Base-by-base conservation (phyloP, 2,113 vertebrate species). In the Hemibagrus wyckioides region DNA sequence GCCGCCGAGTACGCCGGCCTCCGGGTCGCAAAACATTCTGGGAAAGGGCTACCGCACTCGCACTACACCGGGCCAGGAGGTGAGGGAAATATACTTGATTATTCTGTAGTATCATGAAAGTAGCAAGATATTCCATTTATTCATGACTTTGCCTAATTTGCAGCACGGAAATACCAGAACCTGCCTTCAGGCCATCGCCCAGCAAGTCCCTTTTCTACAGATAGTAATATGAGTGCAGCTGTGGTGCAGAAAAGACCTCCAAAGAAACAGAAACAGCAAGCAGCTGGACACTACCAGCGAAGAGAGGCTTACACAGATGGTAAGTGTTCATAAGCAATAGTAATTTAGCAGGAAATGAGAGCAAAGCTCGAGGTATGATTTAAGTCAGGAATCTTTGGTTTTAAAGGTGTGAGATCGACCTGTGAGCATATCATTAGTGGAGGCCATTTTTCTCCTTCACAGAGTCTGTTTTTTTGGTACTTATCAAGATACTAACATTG, bases 211-310 rank as follows among this genome's bases (percentile, higher is more conserved):
- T 95, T 99, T 89, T 99, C 98, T 80, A 98, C 98, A 0, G 98
- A 99, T 94, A 97, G 98, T 93, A 99, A 97, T 92, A 96, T 99
- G 97, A 99, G 98, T 82, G 95, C 98, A 88, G 97, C 96, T 44
- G 94, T 97, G 33, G 96, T 97, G 91, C 98, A 98, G 93, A 97
- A 97, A 94, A 96, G 98, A 90, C 98, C 98, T 89, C 94, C 96
- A 88, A 99, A 98, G 96, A 99, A 97, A 91, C 97, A 96, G 84
- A 99, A 99, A 87, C 98, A 99, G 93, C 97, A 96, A 92, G 95
- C 96, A 88, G 89, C 87, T 36, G 82, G 44, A 92, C 96, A 96
- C 94, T 97, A 96, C 94, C 97, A 97, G 93, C 96, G 97, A 90
- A 96, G 97, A 93, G 98, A 99, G 79, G 93, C 93, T 93, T 99